Base-by-base conservation (phyloP, 2,113 vertebrate species). In the Planiliza haematocheilus region DNA sequence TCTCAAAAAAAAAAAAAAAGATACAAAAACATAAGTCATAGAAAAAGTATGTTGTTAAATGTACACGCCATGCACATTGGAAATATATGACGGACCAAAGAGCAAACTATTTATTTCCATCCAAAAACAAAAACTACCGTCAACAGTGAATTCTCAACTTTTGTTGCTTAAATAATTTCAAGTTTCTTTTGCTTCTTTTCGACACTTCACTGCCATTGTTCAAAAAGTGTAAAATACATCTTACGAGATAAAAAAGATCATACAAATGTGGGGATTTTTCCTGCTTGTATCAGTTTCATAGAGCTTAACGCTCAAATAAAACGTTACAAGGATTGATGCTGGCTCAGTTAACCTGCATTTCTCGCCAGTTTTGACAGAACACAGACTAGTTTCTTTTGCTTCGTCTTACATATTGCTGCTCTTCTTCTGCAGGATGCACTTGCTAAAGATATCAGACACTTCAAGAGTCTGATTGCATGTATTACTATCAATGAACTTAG, bases 21-120 rank as follows among this genome's bases (percentile, higher is more conserved):
- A 60, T 14, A 81, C 57, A 62, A 86, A 89, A 83, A 79, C 2
- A 57, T 57, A 60, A n/a, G 70, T 75, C 57, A 38, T 72, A 80
- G 62, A 91, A 90, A 89, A 30, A 85, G 85, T 82, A 84, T 71
- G 82, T 59, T 36, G 77, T 91, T 90, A 87, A 91, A 90, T 87
- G 85, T 74, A 79, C 70, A 85, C 77, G 43, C 89, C 72, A 82
- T 83, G 74, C 77, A 85, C 57, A 60, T 84, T 80, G 75, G 77
- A 90, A 91, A 89, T 77, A 83, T 70, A 65, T 77, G 74, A 73
- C 14, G 53, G 72, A 86, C 85, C 81, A 79, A 77, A 87, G 50
- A 78, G 61, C 76, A 55, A 68, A 70, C 53, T 78, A 70, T 45
- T 68, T 30, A 72, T 49, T 70, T 75, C 57, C 38, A 80, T 18